Evolutionary conservation across 2,888 invertebrate genomes (phyloP).

Genomic region (Vannuccia rotundouncinata): DNA sequence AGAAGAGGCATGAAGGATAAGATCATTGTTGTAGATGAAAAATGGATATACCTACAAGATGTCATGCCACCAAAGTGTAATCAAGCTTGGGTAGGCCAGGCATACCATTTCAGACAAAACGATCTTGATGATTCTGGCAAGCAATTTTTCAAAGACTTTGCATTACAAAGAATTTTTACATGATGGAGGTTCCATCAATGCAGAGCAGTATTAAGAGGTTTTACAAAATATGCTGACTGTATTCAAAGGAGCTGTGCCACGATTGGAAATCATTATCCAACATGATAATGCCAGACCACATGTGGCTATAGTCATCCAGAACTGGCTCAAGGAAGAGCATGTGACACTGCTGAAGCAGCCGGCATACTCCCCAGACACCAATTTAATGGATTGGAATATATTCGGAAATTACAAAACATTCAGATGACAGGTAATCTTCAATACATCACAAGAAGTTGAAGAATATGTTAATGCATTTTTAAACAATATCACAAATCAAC

Average conservation of each 20-base stretch:
- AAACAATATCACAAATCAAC: conserved; percentile 19
- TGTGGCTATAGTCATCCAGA: conserved; percentile 7
- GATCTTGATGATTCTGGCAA: conserved; percentile 19
- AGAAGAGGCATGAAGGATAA: conserved; percentile 7
- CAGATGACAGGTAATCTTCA: conserved; percentile 12
- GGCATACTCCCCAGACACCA: conserved; percentile 18
- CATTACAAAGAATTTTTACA: conserved; percentile 26
- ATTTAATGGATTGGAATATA: not conserved
- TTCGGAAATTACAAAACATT: conserved; percentile 15
- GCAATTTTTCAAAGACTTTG: conserved; percentile 20
- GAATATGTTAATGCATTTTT: conserved; percentile 12
- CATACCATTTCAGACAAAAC: conserved; percentile 14
- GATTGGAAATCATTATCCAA: conserved; percentile 20
- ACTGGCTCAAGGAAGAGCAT: conserved; percentile 21
- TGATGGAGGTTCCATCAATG: conserved; percentile 19
- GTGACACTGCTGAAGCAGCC: conserved; percentile 7
- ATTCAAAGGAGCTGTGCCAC: conserved; percentile 13
- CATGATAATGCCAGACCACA: conserved; percentile 13
- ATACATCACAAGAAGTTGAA: conserved; percentile 5
- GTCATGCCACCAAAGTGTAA: too few species aligned
- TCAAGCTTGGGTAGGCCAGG: conserved; percentile 16
- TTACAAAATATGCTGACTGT: conserved; percentile 23
- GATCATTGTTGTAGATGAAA: conserved; percentile 18
- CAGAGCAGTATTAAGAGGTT: not conserved
- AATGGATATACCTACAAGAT: too few species aligned